Evolutionary conservation across 53 echinoderm and acorn worm species (phyloP).

Genomic region (Stichopus horrens): DNA sequence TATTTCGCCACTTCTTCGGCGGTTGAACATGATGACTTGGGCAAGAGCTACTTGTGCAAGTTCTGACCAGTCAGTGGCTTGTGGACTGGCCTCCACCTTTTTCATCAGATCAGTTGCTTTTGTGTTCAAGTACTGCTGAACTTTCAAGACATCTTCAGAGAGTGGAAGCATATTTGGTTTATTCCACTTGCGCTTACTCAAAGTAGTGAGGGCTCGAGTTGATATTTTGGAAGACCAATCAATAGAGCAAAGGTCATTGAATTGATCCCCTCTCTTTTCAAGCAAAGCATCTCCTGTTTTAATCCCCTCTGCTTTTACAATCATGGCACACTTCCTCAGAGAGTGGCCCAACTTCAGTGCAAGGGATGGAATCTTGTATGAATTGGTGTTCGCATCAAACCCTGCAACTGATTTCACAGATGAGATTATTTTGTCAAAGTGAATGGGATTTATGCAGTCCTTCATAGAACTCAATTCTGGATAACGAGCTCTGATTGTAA

Average conservation of each 20-base stretch:
- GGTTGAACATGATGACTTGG: slow-evolving; percentile 45
- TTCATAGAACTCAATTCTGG: not conserved
- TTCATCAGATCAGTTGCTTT: not conserved
- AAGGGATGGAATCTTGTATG: slow-evolving; percentile 34
- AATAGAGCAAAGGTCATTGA: not conserved
- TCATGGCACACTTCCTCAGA: not conserved
- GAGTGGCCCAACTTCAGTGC: slow-evolving; percentile 51
- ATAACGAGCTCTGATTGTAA: not conserved
- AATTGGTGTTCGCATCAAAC: slow-evolving; percentile 41
- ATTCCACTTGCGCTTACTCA: not conserved
- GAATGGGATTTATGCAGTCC: slow-evolving; percentile 15
- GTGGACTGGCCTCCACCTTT: too few species aligned
- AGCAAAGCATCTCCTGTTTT: not conserved
- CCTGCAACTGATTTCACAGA: slow-evolving; percentile 30
- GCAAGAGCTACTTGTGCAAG: slow-evolving; percentile 18
- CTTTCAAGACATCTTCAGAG: slow-evolving; percentile 21
- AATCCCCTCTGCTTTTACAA: not conserved
- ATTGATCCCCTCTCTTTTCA: not conserved
- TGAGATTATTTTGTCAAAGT: slow-evolving; percentile 34
- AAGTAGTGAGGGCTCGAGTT: not conserved
- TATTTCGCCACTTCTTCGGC: slow-evolving; percentile 38
- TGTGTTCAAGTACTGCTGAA: not conserved
- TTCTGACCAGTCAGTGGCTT: not conserved
- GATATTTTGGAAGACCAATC: not conserved
- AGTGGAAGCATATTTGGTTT: slow-evolving; percentile 32